Base-by-base conservation (phyloP, 2,113 vertebrate genomes). In the Centropus bengalensis region DNA sequence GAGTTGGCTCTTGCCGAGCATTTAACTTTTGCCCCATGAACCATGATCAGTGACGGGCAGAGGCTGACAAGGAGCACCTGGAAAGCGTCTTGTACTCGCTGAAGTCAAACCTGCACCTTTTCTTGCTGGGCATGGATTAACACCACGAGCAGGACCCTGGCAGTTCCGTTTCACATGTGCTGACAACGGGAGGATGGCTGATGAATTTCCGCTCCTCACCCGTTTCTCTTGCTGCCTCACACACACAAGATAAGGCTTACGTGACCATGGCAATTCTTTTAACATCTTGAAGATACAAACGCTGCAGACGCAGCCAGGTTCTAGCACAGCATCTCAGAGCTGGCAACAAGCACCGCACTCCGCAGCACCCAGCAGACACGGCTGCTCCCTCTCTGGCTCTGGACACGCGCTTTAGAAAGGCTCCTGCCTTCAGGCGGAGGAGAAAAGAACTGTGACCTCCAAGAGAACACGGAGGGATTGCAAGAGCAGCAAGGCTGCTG, bases 331-430 rank as follows among this genome's bases (percentile, higher is more conserved):
- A 51, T 27, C 82, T 49, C 64, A 81, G 62, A 85, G 55, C 40
- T 60, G 45, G 55, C 4, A 1, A 77, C 52, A 82, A 76, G 51
- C 33, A 26, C 24, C 4, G 4, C 27, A 19, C 20, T 70, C 32
- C 21, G 38, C 89, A 71, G 76, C 2, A 82, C 4, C 8, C 52
- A 82, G 54, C 33, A 76, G 23, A 73, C 33, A 67, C 0, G 36
- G 8, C 58, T 0, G 0, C 64, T 87, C 14, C 3, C 24, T 69
- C 55, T 82, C 38, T 12, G 33, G 27, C 30, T 55, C 15, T 4
- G 5, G 55, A 64, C 21, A 30, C 0, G 6, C 4, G 23, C 45
- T 89, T 15, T n/a, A 75, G 28, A 59, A 44, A 84, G 42, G 36
- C 14, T 45, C 26, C 5, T 0, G 0, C 28, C 58, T 79, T 64